A percentile compares a stretch with the other conserved stretches of the same genome.
phyloP scores from a whole-genome alignment of 1,140 invertebrate species.

The Diorhabda elongata region DNA sequence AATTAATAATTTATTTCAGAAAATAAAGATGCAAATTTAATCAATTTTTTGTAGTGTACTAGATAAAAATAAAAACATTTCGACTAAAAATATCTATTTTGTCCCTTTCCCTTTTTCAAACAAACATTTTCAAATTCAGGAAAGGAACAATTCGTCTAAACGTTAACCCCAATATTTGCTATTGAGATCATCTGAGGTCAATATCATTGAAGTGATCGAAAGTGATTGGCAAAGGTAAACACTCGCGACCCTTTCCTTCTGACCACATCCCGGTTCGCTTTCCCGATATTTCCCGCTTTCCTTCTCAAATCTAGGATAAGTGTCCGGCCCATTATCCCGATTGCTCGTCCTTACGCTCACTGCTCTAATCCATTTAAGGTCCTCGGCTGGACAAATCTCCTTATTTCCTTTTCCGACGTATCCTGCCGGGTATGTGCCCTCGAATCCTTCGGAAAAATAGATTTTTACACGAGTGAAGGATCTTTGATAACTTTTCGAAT shows the following conservation, averaged over 20 bases:
- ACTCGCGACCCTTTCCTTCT: slow-evolving; percentile 6
- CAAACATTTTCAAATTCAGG: too few relatives aligned
- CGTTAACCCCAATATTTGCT: background rate
- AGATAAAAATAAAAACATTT: too few relatives aligned
- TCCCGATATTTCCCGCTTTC: background rate
- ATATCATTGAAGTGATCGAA: slow-evolving; percentile 25
- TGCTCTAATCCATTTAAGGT: slow-evolving; percentile 38
- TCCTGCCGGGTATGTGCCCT: background rate
- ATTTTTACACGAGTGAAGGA: slow-evolving; percentile 2
- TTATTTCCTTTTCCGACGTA: background rate
- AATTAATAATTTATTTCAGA: too few relatives aligned
- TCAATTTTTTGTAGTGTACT: too few relatives aligned
- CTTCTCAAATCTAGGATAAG: slow-evolving; percentile 29
- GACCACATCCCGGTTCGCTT: slow-evolving; percentile 13
- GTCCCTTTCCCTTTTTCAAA: too few relatives aligned
- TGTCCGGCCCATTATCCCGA: slow-evolving; percentile 44
- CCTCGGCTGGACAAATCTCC: slow-evolving; percentile 1
- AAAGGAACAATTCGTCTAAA: too few relatives aligned
- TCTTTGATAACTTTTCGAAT: background rate
- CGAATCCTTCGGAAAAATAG: slow-evolving; percentile 2
- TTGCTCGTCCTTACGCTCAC: slow-evolving; percentile 39
- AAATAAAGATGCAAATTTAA: too few relatives aligned
- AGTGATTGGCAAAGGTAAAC: slow-evolving; percentile 37
- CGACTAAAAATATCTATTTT: too few relatives aligned
- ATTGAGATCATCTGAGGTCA: background rate